A percentile compares a stretch with the other conserved stretches of the same genome.
Evolutionary conservation across 1,140 invertebrate genomes (phyloP).

Genomic region (Sipha flava): DNA sequence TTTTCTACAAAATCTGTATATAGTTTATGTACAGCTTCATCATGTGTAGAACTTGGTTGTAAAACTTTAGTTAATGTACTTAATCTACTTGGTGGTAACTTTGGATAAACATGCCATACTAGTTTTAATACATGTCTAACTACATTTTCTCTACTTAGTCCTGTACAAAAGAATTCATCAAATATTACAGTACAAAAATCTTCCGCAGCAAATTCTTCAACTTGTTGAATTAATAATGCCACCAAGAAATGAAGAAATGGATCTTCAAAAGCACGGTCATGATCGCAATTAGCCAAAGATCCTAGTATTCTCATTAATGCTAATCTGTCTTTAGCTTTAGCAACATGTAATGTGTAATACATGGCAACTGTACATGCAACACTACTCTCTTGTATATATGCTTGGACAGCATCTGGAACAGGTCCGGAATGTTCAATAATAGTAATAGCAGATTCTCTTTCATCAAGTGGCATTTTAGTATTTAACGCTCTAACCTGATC

Average conservation of each 20-base stretch:
- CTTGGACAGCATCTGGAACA: constrained; percentile 83
- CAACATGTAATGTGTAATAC: constrained; percentile 87
- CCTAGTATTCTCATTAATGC: constrained; percentile 80
- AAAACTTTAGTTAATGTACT: constrained; percentile 79
- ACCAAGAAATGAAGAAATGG: constrained; percentile 87
- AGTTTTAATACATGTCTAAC: constrained; percentile 86
- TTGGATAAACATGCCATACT: constrained; percentile 83
- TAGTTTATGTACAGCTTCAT: constrained; percentile 72
- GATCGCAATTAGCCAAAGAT: constrained; percentile 80
- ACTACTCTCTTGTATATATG: constrained; percentile 78
- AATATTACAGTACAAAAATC: constrained; percentile 93
- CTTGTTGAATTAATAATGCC: constrained; percentile 72
- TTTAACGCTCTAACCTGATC: constrained; percentile 85
- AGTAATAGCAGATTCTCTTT: constrained; percentile 81
- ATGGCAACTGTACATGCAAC: constrained; percentile 87
- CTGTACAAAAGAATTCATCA: constrained; percentile 91
- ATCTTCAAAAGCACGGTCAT: constrained; percentile 86
- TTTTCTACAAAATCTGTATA: constrained; percentile 71
- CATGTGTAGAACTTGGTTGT: constrained; percentile 66
- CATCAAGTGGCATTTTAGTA: constrained; percentile 83
- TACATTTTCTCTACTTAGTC: constrained; percentile 80
- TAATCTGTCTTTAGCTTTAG: constrained; percentile 69
- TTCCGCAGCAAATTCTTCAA: constrained; percentile 85
- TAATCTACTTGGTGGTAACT: constrained; percentile 67
- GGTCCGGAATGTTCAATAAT: constrained; percentile 89